Percentiles rank a stretch among this genome's conserved stretches.
Evolutionary conservation across 1,140 invertebrate genomes (phyloP).

Genomic region (Ceratina japonica): DNA sequence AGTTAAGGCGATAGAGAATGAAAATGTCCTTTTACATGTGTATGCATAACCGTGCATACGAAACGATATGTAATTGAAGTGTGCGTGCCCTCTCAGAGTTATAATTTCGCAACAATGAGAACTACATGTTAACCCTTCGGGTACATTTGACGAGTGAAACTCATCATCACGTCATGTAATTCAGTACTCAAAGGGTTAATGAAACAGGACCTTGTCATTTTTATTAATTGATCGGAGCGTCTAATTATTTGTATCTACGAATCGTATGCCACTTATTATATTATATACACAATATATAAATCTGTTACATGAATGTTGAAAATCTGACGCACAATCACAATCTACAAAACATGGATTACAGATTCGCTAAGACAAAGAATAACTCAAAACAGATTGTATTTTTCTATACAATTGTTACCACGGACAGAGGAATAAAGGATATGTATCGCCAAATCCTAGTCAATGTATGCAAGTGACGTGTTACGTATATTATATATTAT

Average conservation of each 20-base stretch:
- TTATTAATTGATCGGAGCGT: conserved; percentile 40
- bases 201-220: no score
- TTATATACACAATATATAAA: conserved; percentile 44
- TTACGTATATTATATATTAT: conserved; percentile 75
- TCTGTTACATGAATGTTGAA: conserved; percentile 58
- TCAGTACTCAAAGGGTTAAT: no score
- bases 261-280: conserved; percentile 42
- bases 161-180: no score
- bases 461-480: conserved; percentile 68
- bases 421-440: conserved; percentile 64
- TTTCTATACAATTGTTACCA: conserved; percentile 76
- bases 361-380: conserved; percentile 34
- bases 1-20: conserved; percentile 39
- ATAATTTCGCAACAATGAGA: conserved; percentile 37
- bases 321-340: conserved; percentile 63
- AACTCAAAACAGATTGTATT: conserved; percentile 70
- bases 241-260: conserved; percentile 46
- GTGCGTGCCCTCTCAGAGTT: conserved; percentile 52
- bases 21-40: conserved; percentile 34
- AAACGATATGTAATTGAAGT: conserved; percentile 48
- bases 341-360: conserved; percentile 46
- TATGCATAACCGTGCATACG: conserved; percentile 3
- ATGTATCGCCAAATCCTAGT: conserved; percentile 75
- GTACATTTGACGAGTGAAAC: no score
- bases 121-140: neutral